These are phyloP conservation scores for Harpalus rubripes DNA, from an alignment of 2,888 invertebrate species.

Conservation along the genomic window DNA sequence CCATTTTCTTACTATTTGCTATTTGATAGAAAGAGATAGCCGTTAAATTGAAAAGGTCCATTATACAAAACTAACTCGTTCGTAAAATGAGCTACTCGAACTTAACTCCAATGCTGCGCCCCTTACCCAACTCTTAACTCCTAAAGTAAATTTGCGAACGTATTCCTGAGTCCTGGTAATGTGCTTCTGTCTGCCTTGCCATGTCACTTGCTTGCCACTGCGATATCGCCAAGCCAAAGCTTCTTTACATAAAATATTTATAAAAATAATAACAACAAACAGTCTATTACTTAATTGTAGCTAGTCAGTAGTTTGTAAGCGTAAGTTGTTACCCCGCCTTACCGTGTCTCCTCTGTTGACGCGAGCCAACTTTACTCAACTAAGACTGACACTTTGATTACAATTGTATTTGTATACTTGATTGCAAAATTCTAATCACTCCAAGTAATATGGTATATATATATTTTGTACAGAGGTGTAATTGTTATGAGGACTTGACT, in stretches of 20 bases:
- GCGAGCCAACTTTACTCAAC: constrained; percentile 67
- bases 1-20: too few relatives aligned
- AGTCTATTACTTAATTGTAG: not conserved
- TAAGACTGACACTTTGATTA: constrained; percentile 67
- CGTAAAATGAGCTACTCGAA: too few relatives aligned
- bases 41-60: too few relatives aligned
- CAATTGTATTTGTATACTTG: constrained; percentile 65
- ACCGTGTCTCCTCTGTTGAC: constrained; percentile 61
- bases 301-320: constrained; percentile 30
- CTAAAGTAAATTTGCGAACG: too few relatives aligned
- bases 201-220: constrained; percentile 35
- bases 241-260: not conserved
- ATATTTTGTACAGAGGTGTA: constrained; percentile 66
- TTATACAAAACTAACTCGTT: too few relatives aligned
- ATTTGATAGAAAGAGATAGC: too few relatives aligned
- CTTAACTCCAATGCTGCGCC: too few relatives aligned
- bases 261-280: not conserved
- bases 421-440: constrained; percentile 67
- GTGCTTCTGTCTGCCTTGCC: constrained; percentile 73
- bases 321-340: constrained; percentile 3
- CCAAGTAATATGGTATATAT: constrained; percentile 59
- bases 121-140: too few relatives aligned
- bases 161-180: constrained; percentile 76
- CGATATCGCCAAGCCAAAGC: constrained; percentile 1
- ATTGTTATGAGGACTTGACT: constrained; percentile 58